These are phyloP conservation scores for Hemiprocne comata DNA, from an alignment of 2,113 vertebrate species.

Conservation along the genomic window DNA sequence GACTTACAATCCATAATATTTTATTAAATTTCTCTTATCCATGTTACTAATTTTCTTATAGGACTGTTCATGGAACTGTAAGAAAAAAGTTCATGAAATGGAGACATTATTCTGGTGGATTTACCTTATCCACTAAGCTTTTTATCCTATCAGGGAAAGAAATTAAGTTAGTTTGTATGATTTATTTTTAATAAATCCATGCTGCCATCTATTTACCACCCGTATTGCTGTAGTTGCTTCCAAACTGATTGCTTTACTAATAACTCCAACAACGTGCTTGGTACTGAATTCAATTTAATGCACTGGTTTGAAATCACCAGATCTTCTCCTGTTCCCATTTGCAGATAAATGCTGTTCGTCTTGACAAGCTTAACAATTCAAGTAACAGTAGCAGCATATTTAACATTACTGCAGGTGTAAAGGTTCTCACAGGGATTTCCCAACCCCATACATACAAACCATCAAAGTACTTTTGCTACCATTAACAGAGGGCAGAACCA, in stretches of 20 bases:
- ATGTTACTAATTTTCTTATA: slow-evolving; percentile 10
- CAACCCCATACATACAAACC: background rate
- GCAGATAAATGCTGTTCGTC: background rate
- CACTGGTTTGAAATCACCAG: background rate
- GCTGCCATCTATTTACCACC: slow-evolving; percentile 51
- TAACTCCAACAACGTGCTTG: background rate
- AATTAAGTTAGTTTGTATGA: slow-evolving; percentile 42
- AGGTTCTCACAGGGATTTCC: background rate
- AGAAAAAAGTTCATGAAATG: background rate
- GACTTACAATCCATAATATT: background rate
- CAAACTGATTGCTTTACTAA: background rate
- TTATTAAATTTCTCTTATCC: background rate
- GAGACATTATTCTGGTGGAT: slow-evolving; percentile 29
- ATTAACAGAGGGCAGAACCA: slow-evolving; percentile 4
- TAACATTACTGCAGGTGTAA: background rate
- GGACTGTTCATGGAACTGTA: background rate
- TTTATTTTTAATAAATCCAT: slow-evolving; percentile 52
- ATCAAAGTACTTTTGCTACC: background rate
- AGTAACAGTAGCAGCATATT: background rate
- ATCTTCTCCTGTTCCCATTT: background rate
- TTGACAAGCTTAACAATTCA: background rate
- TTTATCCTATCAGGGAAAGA: slow-evolving; percentile 43
- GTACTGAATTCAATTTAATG: slow-evolving; percentile 5
- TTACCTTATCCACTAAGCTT: slow-evolving; percentile 47
- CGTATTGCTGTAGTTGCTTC: background rate